These are phyloP conservation scores for Salmo trutta DNA, from an alignment of 2,797 vertebrate genomes.

Conservation along the genomic window DNA sequence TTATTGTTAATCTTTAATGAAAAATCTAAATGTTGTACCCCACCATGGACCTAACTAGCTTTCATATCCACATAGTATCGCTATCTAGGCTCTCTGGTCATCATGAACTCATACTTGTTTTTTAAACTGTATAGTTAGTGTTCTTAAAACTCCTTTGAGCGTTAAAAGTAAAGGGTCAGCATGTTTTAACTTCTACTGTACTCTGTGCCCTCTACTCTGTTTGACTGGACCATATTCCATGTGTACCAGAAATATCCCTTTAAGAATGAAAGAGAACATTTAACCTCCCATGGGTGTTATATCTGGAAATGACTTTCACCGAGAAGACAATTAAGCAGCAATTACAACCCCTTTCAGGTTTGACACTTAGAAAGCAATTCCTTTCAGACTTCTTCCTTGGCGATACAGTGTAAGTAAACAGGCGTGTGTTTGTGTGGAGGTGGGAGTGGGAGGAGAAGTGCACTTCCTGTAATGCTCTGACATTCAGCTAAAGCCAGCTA, in stretches of 20 bases:
- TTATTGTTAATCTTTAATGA: neutral
- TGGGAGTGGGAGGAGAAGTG: slow-evolving; percentile 5
- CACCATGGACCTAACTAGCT: neutral
- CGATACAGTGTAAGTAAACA: slow-evolving; percentile 19
- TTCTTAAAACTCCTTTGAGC: neutral
- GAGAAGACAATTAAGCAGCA: neutral
- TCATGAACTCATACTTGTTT: neutral
- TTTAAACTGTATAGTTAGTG: neutral
- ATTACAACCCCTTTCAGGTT: neutral
- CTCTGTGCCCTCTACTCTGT: neutral
- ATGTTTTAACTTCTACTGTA: neutral
- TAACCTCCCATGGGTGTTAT: neutral
- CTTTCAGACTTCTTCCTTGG: neutral
- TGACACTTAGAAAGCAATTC: neutral
- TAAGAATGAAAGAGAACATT: neutral
- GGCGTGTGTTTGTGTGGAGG: slow-evolving; percentile 21
- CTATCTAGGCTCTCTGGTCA: neutral
- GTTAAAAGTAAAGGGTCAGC: neutral
- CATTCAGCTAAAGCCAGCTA: slow-evolving; percentile 28
- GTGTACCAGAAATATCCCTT: neutral
- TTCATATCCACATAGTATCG: neutral
- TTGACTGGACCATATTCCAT: neutral
- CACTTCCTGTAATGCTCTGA: slow-evolving; percentile 25
- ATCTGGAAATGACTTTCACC: neutral
- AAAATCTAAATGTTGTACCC: neutral